These are phyloP conservation scores for Marisa cornuarietis DNA, from an alignment of 1,140 invertebrate species.

Conservation along the genomic window DNA sequence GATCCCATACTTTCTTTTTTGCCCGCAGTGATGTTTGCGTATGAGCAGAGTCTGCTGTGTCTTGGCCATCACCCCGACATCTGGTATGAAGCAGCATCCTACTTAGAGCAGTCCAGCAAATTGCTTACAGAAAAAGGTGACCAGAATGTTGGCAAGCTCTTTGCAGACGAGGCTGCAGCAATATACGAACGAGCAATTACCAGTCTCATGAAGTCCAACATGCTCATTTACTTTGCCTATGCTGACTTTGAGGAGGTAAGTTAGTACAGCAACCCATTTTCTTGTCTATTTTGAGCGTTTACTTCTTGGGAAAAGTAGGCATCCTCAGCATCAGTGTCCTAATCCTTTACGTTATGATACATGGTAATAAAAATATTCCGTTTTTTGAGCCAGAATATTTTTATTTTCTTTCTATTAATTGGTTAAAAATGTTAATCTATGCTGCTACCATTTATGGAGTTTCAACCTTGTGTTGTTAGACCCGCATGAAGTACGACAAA, in stretches of 20 bases:
- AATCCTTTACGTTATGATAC: too few relatives aligned
- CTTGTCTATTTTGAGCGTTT: too few relatives aligned
- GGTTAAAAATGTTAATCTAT: too few relatives aligned
- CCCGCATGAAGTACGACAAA: conserved; percentile 94
- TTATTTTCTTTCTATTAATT: too few relatives aligned
- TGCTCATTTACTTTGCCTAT: conserved; percentile 96
- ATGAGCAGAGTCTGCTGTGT: conserved; percentile 96
- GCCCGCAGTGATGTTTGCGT: conserved; percentile 92
- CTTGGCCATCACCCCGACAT: conserved; percentile 97
- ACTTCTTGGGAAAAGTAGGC: too few relatives aligned
- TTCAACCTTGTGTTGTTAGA: conserved; percentile 57
- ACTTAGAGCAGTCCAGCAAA: conserved; percentile 92
- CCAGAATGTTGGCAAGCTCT: conserved; percentile 87
- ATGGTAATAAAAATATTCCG: too few relatives aligned
- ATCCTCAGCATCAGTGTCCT: too few relatives aligned
- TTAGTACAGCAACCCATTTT: not conserved
- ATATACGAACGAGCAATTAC: conserved; percentile 92
- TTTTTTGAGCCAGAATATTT: too few relatives aligned
- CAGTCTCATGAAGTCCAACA: conserved; percentile 85
- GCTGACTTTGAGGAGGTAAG: conserved; percentile 95
- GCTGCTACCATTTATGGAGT: too few relatives aligned
- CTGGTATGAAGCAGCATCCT: conserved; percentile 98
- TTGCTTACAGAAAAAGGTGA: conserved; percentile 94
- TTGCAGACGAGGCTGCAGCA: conserved; percentile 91
- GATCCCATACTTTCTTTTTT: conserved; percentile 1